Evolutionary conservation across 2,797 vertebrate genomes (phyloP).

Genomic region (Vipera ursinii): DNA sequence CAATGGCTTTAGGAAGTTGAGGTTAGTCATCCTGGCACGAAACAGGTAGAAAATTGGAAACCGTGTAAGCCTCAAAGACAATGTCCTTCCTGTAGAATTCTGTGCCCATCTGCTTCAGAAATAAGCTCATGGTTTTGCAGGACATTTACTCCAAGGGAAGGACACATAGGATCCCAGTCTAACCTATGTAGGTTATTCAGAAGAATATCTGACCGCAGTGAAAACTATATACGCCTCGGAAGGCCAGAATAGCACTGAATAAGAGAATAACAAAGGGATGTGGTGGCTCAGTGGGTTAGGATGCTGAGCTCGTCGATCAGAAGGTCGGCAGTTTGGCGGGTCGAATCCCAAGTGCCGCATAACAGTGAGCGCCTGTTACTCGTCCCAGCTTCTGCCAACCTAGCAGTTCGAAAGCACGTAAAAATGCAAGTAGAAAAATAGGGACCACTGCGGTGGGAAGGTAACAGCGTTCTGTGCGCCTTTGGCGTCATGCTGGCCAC

Average conservation of each 20-base stretch:
- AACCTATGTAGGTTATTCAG: background rate
- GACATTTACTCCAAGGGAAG: background rate
- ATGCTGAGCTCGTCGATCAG: too few relatives aligned
- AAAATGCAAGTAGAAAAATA: too few relatives aligned
- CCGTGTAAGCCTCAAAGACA: background rate
- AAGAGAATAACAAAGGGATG: background rate
- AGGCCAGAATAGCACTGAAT: background rate
- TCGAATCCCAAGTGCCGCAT: too few relatives aligned
- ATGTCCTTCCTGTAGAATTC: too few relatives aligned
- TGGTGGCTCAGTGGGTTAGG: too few relatives aligned
- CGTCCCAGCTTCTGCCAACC: too few relatives aligned
- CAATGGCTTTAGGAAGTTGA: background rate
- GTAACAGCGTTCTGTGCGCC: too few relatives aligned
- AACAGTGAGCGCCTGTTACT: too few relatives aligned
- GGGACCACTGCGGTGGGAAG: too few relatives aligned
- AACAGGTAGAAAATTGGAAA: background rate
- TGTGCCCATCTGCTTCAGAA: background rate
- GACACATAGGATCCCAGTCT: background rate
- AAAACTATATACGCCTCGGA: background rate
- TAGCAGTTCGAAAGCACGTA: too few relatives aligned
- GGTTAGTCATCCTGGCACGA: background rate
- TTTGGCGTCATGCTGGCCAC: too few relatives aligned
- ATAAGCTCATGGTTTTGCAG: background rate
- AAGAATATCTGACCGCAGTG: background rate
- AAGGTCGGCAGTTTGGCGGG: too few relatives aligned